Conservation (phyloP, 2,113 vertebrate genomes). For the Gopherus flavomarginatus region DNA sequence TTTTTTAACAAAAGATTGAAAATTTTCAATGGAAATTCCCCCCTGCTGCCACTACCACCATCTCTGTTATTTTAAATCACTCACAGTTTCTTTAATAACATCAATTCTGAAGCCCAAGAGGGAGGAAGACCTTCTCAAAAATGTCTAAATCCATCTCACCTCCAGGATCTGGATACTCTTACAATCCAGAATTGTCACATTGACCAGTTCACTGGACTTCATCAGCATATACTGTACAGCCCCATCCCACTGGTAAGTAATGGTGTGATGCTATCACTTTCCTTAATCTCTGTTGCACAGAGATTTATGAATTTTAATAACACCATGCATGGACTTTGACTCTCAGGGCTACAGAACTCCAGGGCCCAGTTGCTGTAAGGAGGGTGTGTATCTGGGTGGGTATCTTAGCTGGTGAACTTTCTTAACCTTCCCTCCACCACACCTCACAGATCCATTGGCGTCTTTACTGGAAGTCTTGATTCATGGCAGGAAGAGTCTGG, state of each 20-base stretch:
- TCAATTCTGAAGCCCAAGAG: neutral
- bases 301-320: too few relatives aligned
- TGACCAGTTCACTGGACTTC: neutral
- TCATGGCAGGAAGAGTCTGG: conserved; percentile 76
- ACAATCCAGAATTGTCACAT: neutral
- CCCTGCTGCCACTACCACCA: neutral
- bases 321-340: neutral
- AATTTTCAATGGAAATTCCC: neutral
- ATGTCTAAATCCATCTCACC: neutral
- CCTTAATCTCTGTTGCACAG: neutral
- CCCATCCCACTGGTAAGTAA: accelerated
- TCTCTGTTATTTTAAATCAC: neutral
- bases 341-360: neutral
- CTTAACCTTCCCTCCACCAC: conserved; percentile 30
- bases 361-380: accelerated
- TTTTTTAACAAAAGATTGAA: neutral
- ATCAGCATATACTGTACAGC: neutral
- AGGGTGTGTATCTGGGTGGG: accelerated
- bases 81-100: neutral
- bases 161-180: neutral
- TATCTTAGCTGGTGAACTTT: neutral
- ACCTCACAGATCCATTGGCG: conserved; percentile 34
- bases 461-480: conserved; percentile 44
- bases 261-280: neutral
- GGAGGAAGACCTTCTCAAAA: neutral